Percentiles rank a stretch among this genome's conserved stretches.
Evolutionary conservation across 2,888 invertebrate genomes (phyloP).

Genomic region (Physocephala rufipes): DNA sequence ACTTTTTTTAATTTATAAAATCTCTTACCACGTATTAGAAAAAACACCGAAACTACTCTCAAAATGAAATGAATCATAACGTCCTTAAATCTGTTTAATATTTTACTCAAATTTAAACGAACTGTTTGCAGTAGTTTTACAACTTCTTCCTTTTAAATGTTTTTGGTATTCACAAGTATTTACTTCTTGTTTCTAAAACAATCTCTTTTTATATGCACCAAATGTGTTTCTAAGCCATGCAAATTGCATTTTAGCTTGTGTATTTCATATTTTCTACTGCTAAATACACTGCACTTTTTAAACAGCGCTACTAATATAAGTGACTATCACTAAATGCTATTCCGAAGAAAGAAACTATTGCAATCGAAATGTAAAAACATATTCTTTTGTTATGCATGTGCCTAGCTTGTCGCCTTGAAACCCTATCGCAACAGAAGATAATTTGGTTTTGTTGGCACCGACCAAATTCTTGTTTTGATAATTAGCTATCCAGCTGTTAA

Average conservation of each 20-base stretch:
- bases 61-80: neutral
- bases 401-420: slow-evolving; percentile 6
- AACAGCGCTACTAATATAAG: slow-evolving; percentile 34
- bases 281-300: slow-evolving; percentile 24
- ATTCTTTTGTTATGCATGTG: neutral
- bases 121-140: neutral
- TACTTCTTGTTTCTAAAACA: neutral
- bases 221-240: neutral
- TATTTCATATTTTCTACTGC: slow-evolving; percentile 13
- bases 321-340: neutral
- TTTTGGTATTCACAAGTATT: neutral
- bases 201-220: slow-evolving; percentile 18
- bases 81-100: neutral
- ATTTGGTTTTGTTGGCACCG: neutral
- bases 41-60: neutral
- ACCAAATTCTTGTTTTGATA: slow-evolving; percentile 4
- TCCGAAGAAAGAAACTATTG: no score
- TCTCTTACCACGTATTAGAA: slow-evolving; percentile 1
- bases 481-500: slow-evolving; percentile 32
- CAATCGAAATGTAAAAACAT: neutral
- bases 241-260: neutral
- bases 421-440: neutral
- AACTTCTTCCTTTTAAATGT: neutral
- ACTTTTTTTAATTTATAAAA: neutral
- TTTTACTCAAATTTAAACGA: neutral